phyloP scores from a whole-genome alignment of 2,113 vertebrate species.

The Seriola quinqueradiata region DNA sequence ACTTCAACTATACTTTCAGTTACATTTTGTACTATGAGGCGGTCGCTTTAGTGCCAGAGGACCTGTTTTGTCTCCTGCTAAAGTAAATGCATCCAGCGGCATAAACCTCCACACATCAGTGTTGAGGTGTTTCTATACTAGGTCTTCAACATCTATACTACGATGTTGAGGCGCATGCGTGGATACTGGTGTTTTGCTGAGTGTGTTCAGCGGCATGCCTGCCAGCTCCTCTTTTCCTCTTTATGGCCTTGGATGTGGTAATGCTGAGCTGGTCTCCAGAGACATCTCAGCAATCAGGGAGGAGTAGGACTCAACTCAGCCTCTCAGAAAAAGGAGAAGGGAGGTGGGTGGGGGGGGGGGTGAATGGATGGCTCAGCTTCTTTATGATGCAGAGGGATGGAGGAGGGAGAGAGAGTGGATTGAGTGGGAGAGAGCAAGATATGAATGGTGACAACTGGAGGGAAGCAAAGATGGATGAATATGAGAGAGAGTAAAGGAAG shows the following conservation, averaged over 20 bases:
- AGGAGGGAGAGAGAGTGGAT: conserved; percentile 28
- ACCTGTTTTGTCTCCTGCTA: not conserved
- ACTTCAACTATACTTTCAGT: not conserved
- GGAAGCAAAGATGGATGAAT: conserved; percentile 55
- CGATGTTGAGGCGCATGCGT: conserved; percentile 51
- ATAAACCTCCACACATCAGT: not conserved
- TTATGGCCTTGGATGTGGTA: conserved; percentile 58
- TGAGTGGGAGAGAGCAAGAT: conserved; percentile 22
- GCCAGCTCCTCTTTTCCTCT: conserved; percentile 44
- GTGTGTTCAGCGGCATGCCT: conserved; percentile 26
- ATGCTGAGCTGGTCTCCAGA: conserved; percentile 74
- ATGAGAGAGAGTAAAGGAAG: conserved; percentile 34
- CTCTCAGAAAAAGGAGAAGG: not conserved
- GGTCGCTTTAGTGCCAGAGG: not conserved
- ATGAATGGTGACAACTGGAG: conserved; percentile 60
- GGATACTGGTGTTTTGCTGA: conserved; percentile 53
- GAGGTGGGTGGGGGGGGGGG: not conserved
- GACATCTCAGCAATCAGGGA: conserved; percentile 62
- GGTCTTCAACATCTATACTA: no score
- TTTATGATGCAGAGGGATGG: conserved; percentile 41
- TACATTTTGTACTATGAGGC: not conserved
- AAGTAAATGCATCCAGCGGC: not conserved
- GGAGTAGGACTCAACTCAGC: conserved; percentile 34
- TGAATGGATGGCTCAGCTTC: conserved; percentile 51
- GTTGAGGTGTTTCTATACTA: not conserved